Evolutionary conservation across 2,797 vertebrate genomes (phyloP).

Genomic region (Siniperca undulata): DNA sequence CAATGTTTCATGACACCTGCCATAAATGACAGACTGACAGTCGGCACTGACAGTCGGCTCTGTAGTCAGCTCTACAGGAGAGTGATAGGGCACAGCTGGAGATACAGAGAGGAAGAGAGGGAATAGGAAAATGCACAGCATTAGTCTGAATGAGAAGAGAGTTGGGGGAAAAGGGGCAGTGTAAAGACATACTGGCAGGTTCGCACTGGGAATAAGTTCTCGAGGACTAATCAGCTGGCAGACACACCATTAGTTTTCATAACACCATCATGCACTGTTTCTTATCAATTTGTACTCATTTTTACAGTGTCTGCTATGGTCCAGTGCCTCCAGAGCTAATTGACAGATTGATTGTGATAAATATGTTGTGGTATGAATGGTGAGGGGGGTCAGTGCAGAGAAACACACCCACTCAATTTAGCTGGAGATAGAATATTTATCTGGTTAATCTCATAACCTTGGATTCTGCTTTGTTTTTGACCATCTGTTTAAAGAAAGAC

Average conservation of each 20-base stretch:
- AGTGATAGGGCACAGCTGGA: slow-evolving; percentile 67
- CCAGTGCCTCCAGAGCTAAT: slow-evolving; percentile 60
- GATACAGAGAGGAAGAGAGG: slow-evolving; percentile 15
- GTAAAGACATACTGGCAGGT: slow-evolving; percentile 18
- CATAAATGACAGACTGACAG: slow-evolving; percentile 72
- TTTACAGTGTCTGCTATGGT: slow-evolving; percentile 75
- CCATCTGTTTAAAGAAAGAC: neutral
- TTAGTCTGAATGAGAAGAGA: neutral
- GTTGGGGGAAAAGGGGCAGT: neutral
- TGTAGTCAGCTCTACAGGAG: slow-evolving; percentile 57
- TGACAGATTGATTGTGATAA: slow-evolving; percentile 82
- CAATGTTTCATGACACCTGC: slow-evolving; percentile 73
- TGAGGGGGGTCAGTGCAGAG: slow-evolving; percentile 43
- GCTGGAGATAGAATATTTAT: slow-evolving; percentile 68
- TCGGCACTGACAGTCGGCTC: slow-evolving; percentile 56
- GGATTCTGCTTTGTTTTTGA: slow-evolving; percentile 44
- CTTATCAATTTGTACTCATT: slow-evolving; percentile 79
- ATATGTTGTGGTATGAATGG: slow-evolving; percentile 67
- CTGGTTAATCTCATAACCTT: slow-evolving; percentile 64
- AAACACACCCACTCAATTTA: slow-evolving; percentile 60
- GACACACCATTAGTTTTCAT: slow-evolving; percentile 73
- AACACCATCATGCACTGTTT: slow-evolving; percentile 72
- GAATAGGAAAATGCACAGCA: slow-evolving; percentile 15
- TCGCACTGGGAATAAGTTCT: slow-evolving; percentile 24
- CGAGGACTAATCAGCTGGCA: slow-evolving; percentile 10